These are phyloP conservation scores for Napeogenes sylphis DNA, from an alignment of 2,888 invertebrate genomes.

Conservation along the genomic window DNA sequence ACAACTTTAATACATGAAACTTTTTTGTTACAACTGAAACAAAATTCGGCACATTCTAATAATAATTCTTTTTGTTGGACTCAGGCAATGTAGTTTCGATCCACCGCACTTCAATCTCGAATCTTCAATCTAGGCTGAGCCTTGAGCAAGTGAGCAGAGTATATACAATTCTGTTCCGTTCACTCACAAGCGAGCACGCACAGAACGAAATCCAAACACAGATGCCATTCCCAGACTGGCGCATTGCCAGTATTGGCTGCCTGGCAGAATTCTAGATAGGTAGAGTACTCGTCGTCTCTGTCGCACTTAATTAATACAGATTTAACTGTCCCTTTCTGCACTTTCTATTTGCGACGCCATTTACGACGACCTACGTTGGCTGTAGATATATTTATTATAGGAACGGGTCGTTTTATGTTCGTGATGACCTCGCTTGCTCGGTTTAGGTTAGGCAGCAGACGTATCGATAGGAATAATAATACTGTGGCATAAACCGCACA, in stretches of 20 bases:
- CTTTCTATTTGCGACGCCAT: conserved; percentile 38
- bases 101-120: conserved; percentile 27
- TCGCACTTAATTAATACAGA: conserved; percentile 35
- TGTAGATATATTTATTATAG: conserved; percentile 49
- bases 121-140: conserved; percentile 37
- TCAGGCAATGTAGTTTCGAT: conserved; percentile 33
- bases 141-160: conserved; percentile 31
- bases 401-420: conserved; percentile 42
- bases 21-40: conserved; percentile 41
- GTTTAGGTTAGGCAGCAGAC: conserved; percentile 42
- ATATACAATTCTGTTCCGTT: conserved; percentile 51
- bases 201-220: conserved; percentile 44
- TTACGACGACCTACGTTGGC: conserved; percentile 34
- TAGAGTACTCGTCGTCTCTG: conserved; percentile 44
- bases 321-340: conserved; percentile 34
- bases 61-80: conserved; percentile 33
- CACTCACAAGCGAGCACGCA: conserved; percentile 50
- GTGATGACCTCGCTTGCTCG: conserved; percentile 47
- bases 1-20: conserved; percentile 12
- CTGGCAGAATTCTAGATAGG: conserved; percentile 56
- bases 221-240: conserved; percentile 56
- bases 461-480: conserved; percentile 33
- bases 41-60: conserved; percentile 45
- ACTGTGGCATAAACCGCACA: conserved; percentile 23
- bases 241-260: conserved; percentile 64